These are phyloP conservation scores for Mythimna loreyi DNA, from an alignment of 2,888 invertebrate genomes.

Conservation along the genomic window DNA sequence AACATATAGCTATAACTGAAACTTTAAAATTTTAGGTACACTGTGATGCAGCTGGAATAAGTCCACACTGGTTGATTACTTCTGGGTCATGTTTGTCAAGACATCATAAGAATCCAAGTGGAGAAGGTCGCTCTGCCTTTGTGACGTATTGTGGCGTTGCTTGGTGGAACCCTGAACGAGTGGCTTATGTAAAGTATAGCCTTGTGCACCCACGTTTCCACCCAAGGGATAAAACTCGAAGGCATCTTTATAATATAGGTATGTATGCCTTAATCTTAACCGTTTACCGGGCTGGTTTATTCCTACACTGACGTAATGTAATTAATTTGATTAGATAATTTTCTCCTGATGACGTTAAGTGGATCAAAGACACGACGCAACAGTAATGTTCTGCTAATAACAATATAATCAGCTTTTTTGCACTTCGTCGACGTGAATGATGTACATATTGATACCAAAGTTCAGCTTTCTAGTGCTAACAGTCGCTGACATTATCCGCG, in stretches of 20 bases:
- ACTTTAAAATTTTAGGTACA: constrained; percentile 72
- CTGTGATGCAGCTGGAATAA: constrained; percentile 84
- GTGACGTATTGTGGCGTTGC: constrained; percentile 79
- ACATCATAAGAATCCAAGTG: constrained; percentile 69
- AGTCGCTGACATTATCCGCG: too few relatives aligned
- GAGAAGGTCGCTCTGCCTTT: constrained; percentile 78
- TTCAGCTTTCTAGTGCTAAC: too few relatives aligned
- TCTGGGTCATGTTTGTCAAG: constrained; percentile 82
- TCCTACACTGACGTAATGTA: too few relatives aligned
- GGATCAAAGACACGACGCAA: neutral
- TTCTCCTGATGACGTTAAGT: neutral
- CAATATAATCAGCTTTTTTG: neutral
- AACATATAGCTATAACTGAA: neutral
- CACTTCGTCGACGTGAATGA: too few relatives aligned
- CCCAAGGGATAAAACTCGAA: constrained; percentile 70
- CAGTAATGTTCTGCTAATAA: neutral
- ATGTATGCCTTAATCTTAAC: neutral
- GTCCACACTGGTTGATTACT: constrained; percentile 82
- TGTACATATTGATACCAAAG: too few relatives aligned
- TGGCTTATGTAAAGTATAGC: constrained; percentile 82
- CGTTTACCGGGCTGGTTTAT: neutral
- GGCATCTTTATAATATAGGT: constrained; percentile 83
- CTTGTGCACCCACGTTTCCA: constrained; percentile 80
- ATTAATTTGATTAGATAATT: too few relatives aligned
- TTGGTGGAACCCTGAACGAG: constrained; percentile 80